phyloP scores from a whole-genome alignment of 2,797 vertebrate genomes.

The Semotilus atromaculatus region DNA sequence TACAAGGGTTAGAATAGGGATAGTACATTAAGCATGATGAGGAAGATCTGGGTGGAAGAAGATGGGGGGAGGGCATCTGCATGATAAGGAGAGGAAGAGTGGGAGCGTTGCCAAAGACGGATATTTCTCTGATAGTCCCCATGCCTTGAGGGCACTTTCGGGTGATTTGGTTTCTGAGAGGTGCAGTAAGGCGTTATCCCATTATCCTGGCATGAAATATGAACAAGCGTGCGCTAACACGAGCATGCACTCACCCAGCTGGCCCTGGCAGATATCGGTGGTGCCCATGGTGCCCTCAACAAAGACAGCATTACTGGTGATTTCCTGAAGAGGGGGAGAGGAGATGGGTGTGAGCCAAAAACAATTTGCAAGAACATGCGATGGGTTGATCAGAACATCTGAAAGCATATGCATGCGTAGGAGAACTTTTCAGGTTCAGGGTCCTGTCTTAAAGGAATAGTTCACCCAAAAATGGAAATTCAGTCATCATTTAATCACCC shows the following conservation, averaged over 20 bases:
- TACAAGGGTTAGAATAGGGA: slow-evolving; percentile 44
- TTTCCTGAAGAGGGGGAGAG: slow-evolving; percentile 70
- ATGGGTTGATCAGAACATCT: slow-evolving; percentile 16
- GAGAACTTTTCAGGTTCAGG: not conserved
- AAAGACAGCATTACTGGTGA: slow-evolving; percentile 76
- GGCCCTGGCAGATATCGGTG: slow-evolving; percentile 84
- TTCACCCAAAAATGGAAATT: not conserved
- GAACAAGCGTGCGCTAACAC: slow-evolving; percentile 34
- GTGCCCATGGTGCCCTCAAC: slow-evolving; percentile 79
- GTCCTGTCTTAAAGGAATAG: not conserved
- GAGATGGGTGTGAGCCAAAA: slow-evolving; percentile 32
- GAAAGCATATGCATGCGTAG: not conserved
- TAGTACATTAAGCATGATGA: slow-evolving; percentile 59
- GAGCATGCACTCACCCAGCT: slow-evolving; percentile 77
- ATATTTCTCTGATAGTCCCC: slow-evolving; percentile 54
- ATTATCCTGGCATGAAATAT: slow-evolving; percentile 51
- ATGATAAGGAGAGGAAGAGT: slow-evolving; percentile 54
- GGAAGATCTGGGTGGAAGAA: slow-evolving; percentile 42
- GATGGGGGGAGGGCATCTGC: slow-evolving; percentile 51
- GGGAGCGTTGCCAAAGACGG: slow-evolving; percentile 51
- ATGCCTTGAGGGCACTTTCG: slow-evolving; percentile 43
- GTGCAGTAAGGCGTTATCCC: slow-evolving; percentile 53
- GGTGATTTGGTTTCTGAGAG: slow-evolving; percentile 48
- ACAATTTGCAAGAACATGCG: slow-evolving; percentile 34
- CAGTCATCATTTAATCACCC: not conserved